Base-by-base conservation (phyloP, 2,888 invertebrate genomes). In the Apodemia zela region DNA sequence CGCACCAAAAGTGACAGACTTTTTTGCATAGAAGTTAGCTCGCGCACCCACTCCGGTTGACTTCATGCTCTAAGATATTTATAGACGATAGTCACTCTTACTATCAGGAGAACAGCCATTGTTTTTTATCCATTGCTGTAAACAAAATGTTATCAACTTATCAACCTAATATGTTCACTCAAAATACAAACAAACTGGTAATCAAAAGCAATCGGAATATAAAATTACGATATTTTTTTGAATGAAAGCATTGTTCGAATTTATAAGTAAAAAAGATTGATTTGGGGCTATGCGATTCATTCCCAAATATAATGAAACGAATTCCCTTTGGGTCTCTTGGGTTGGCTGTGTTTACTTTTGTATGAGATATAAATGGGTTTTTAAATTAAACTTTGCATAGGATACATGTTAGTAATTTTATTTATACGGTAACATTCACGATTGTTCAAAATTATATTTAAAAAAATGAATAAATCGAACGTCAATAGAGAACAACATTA, bases 281-380 rank as follows among this genome's bases (percentile, higher is more conserved):
- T 82, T 77, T 69, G 66, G 69, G 71, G 47, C 74, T 72, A 66
- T 68, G 54, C 54, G 68, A 68, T 68, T 71, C 69, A 63, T 59
- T 67, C 67, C 61, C 65, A 69, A 75, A 72, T 75, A 73, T 75
- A 77, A 76, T 81, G 80, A 79, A 78, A 76, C 68, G 71, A 72
- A 76, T 76, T 78, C 80, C 80, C 77, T 68, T 67, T 64, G 77
- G 79, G 71, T 69, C 75, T 75, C 75, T 72, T 67, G 68, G 64
- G 71, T 74, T 75, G 47, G 63, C 65, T 69, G 71, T 80, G 84
- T 87, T 85, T 82, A 80, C 82, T 85, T 85, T 80, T 81, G 80
- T 81, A 84, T 83, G 74, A 78, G 82, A 81, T 75, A 76, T 78
- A 82, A 84, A 81, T 76, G 75, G 72, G 72, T 78, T 77, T 66